Evolutionary conservation across 2,113 vertebrate genomes (phyloP).

Genomic region (Girardinichthys multiradiatus): DNA sequence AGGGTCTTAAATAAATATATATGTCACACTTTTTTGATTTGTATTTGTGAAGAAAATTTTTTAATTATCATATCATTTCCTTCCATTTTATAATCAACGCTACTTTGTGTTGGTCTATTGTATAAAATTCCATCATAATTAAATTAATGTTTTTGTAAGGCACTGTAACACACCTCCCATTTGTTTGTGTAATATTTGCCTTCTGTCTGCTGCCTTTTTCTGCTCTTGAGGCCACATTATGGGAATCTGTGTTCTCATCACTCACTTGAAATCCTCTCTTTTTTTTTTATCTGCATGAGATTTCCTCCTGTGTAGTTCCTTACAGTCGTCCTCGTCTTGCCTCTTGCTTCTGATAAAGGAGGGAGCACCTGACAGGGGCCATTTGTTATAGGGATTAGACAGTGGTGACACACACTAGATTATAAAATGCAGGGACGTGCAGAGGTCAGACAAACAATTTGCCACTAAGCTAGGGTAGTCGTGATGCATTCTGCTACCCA

Average conservation of each 20-base stretch:
- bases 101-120: background rate
- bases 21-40: background rate
- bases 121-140: background rate
- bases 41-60: background rate
- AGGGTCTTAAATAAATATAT: background rate
- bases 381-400: constrained; percentile 82
- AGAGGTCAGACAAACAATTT: constrained; percentile 88
- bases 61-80: background rate
- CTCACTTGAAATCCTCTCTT: constrained; percentile 65
- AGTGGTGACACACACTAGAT: constrained; percentile 78
- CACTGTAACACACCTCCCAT: constrained; percentile 58
- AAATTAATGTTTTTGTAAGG: background rate
- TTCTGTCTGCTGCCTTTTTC: constrained; percentile 66
- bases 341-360: constrained; percentile 68
- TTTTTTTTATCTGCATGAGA: constrained; percentile 56
- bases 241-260: constrained; percentile 71
- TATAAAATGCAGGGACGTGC: constrained; percentile 82
- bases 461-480: constrained; percentile 81
- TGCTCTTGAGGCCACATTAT: constrained; percentile 68
- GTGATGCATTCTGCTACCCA: constrained; percentile 76
- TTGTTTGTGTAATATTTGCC: constrained; percentile 72
- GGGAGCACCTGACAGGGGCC: constrained; percentile 75
- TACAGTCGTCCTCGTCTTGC: constrained; percentile 60
- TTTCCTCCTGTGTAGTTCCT: constrained; percentile 60
- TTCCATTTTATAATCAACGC: background rate